phyloP scores from a whole-genome alignment of 2,797 vertebrate species.

The Gymnoscopelus microlampas region DNA sequence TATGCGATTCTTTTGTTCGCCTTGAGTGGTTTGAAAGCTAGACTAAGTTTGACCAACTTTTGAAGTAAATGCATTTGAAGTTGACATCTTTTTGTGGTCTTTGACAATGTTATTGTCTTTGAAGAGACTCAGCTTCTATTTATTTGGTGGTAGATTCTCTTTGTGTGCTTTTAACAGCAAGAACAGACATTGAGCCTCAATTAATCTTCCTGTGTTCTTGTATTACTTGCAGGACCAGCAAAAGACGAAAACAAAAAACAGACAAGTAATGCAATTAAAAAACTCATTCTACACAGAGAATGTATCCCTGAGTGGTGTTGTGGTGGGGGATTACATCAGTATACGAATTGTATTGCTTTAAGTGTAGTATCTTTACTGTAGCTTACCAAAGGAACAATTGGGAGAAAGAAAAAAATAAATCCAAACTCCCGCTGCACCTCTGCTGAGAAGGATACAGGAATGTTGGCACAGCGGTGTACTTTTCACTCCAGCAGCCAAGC shows the following conservation, averaged over 20 bases:
- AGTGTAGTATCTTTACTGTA: constrained; percentile 15
- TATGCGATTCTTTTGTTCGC: background rate
- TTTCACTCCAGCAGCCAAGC: constrained; percentile 34
- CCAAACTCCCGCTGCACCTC: constrained; percentile 15
- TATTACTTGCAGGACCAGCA: constrained; percentile 45
- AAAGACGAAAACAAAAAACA: constrained; percentile 7
- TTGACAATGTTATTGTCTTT: background rate
- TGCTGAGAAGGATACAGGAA: constrained; percentile 37
- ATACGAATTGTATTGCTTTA: constrained; percentile 34
- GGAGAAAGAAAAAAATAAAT: constrained; percentile 45
- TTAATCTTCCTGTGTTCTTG: constrained; percentile 49
- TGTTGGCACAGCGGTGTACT: constrained; percentile 27
- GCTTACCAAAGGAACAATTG: constrained; percentile 27
- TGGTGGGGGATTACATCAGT: constrained; percentile 24
- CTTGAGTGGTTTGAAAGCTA: background rate
- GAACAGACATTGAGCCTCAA: constrained; percentile 28
- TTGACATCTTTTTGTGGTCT: background rate
- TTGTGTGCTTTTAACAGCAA: constrained; percentile 37
- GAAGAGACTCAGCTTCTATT: constrained; percentile 14
- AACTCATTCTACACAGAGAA: constrained; percentile 11
- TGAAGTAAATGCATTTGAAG: background rate
- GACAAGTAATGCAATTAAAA: constrained; percentile 36
- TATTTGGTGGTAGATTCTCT: constrained; percentile 20
- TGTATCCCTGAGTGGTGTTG: constrained; percentile 16
- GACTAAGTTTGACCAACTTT: background rate